A percentile compares a stretch with the other conserved stretches of the same genome.
Evolutionary conservation across 1,140 invertebrate species (phyloP).

Genomic region (Drosophila pectinifera): DNA sequence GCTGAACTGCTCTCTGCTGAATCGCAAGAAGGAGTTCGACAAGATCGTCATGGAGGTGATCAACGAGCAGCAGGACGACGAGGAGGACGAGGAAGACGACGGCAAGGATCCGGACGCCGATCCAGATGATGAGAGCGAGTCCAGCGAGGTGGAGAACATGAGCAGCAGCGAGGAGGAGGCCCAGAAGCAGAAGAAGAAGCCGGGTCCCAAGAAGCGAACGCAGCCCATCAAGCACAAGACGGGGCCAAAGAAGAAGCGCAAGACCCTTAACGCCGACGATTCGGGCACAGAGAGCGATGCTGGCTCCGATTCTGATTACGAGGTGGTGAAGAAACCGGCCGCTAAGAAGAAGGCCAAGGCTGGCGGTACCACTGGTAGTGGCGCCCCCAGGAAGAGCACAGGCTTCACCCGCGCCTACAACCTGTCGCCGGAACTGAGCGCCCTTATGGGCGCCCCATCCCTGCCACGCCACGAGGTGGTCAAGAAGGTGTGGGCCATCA

Average conservation of each 20-base stretch:
- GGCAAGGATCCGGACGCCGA: slow-evolving; percentile 85
- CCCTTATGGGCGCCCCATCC: slow-evolving; percentile 92
- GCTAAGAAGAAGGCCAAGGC: slow-evolving; percentile 74
- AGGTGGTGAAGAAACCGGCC: slow-evolving; percentile 87
- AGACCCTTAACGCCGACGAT: slow-evolving; percentile 73
- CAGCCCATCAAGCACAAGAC: slow-evolving; percentile 84
- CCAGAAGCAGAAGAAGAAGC: slow-evolving; percentile 75
- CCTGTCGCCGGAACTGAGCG: slow-evolving; percentile 93
- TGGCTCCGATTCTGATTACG: slow-evolving; percentile 92
- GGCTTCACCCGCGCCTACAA: slow-evolving; percentile 93
- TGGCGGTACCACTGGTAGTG: slow-evolving; percentile 78
- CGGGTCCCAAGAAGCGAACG: slow-evolving; percentile 82
- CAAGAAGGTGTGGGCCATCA: slow-evolving; percentile 96
- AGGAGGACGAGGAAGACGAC: slow-evolving; percentile 87
- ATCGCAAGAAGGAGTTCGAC: slow-evolving; percentile 93
- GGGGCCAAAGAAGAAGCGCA: slow-evolving; percentile 87
- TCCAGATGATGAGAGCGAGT: slow-evolving; percentile 88
- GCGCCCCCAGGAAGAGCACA: slow-evolving; percentile 86
- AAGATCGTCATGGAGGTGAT: slow-evolving; percentile 90
- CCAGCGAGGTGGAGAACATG: slow-evolving; percentile 85
- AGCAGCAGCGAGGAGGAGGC: slow-evolving; percentile 83
- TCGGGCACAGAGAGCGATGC: slow-evolving; percentile 90
- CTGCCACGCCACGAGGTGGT: slow-evolving; percentile 97
- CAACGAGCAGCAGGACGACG: slow-evolving; percentile 85
- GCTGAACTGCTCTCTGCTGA: slow-evolving; percentile 90